Conservation (phyloP, 1,140 invertebrate genomes). For the Campoletis sonorensis region DNA sequence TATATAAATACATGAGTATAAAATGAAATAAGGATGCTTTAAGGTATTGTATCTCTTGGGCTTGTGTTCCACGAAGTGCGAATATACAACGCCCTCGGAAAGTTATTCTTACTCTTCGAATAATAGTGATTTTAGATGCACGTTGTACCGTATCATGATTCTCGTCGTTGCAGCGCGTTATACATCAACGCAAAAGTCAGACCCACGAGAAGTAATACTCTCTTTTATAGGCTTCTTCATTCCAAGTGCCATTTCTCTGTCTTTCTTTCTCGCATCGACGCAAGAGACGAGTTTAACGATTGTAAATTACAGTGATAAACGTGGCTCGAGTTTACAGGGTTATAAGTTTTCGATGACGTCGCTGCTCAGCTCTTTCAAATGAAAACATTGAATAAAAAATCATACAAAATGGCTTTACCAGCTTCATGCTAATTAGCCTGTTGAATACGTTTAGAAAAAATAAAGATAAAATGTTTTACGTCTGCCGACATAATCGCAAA, state of each 20-base stretch:
- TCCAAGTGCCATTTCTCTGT: neutral
- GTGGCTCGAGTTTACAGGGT: conserved; percentile 33
- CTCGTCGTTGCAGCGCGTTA: neutral
- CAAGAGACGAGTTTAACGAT: conserved; percentile 22
- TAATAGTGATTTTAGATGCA: conserved; percentile 11
- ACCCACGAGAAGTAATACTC: neutral
- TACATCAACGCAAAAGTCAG: neutral
- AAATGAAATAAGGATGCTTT: too few species aligned
- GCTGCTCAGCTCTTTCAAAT: neutral
- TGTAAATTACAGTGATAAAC: conserved; percentile 27
- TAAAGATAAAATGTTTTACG: too few species aligned
- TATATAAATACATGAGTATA: neutral
- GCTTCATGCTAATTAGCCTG: too few species aligned
- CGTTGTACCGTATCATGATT: neutral
- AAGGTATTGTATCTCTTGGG: too few species aligned
- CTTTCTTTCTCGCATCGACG: neutral
- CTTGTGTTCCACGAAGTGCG: conserved; percentile 37
- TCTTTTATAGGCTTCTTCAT: neutral
- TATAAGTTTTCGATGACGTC: conserved; percentile 30
- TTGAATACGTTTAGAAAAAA: too few species aligned
- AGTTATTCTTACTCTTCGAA: conserved; percentile 41
- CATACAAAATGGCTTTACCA: neutral
- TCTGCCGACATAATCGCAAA: too few species aligned
- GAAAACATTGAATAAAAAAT: neutral
- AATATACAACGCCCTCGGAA: conserved; percentile 39